Conservation (phyloP, 2,797 vertebrate species). For the Acridotheres tristis region DNA sequence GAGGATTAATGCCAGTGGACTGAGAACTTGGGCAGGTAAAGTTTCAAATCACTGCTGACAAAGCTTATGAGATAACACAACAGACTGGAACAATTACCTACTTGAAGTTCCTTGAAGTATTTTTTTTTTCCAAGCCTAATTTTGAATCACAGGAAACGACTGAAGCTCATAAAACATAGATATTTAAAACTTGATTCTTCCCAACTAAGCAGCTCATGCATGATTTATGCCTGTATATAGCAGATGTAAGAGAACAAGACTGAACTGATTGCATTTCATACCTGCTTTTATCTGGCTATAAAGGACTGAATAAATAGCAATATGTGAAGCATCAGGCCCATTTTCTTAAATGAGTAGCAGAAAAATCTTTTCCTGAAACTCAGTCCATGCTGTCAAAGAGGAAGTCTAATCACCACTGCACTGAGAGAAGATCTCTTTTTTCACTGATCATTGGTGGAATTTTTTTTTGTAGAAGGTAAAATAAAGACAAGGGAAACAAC, state of each 20-base stretch:
- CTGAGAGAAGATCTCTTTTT: not conserved
- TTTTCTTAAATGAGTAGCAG: constrained; percentile 19
- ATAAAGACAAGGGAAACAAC: not conserved
- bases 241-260: constrained; percentile 42
- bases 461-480: not conserved
- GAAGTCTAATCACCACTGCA: not conserved
- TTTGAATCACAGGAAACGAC: constrained; percentile 4
- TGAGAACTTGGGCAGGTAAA: not conserved
- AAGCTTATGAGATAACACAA: not conserved
- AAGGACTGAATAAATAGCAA: constrained; percentile 10
- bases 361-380: not conserved
- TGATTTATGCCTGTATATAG: constrained; percentile 44
- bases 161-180: constrained; percentile 1
- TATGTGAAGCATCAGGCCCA: not conserved
- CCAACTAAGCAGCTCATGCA: constrained; percentile 25
- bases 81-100: not conserved
- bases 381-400: not conserved
- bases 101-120: not conserved
- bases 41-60: not conserved
- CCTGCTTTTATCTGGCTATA: constrained; percentile 41
- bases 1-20: not conserved
- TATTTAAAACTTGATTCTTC: constrained; percentile 20
- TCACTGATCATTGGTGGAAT: not conserved
- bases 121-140: not conserved
- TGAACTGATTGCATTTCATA: constrained; percentile 44